These are phyloP conservation scores for Chloroceryle aenea DNA, from an alignment of 2,113 vertebrate genomes.

Conservation along the genomic window DNA sequence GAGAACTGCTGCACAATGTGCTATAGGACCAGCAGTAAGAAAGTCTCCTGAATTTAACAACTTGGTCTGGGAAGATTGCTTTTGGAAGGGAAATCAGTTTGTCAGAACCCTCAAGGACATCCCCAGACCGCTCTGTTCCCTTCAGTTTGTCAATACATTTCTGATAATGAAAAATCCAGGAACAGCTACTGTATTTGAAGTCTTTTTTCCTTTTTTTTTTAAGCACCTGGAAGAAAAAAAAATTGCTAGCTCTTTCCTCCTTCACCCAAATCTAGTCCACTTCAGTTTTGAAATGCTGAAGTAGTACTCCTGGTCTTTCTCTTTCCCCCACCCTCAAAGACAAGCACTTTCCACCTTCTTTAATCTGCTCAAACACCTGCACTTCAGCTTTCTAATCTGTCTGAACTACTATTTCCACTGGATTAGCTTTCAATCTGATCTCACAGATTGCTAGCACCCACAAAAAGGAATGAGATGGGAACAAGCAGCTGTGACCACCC, in stretches of 20 bases:
- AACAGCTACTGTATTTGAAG: not conserved
- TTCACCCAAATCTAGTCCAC: not conserved
- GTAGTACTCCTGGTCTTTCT: not conserved
- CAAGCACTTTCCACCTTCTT: not conserved
- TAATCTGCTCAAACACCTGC: not conserved
- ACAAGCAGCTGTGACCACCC: accelerated
- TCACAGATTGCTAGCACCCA: not conserved
- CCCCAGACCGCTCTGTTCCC: not conserved
- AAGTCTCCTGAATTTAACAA: not conserved
- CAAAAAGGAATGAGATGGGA: not conserved
- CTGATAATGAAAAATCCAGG: not conserved
- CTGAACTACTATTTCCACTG: not conserved
- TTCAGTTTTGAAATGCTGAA: not conserved
- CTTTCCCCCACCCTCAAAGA: not conserved
- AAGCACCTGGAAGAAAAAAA: not conserved
- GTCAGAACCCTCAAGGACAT: not conserved
- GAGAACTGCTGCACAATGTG: not conserved
- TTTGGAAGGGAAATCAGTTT: not conserved
- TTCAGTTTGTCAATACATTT: not conserved
- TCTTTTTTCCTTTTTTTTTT: not conserved
- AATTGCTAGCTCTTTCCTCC: not conserved
- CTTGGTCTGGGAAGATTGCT: not conserved
- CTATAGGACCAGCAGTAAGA: not conserved
- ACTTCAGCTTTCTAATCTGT: not conserved
- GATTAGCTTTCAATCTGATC: not conserved